These are phyloP conservation scores for Lutjanus erythropterus DNA, from an alignment of 2,113 vertebrate species.

Conservation along the genomic window DNA sequence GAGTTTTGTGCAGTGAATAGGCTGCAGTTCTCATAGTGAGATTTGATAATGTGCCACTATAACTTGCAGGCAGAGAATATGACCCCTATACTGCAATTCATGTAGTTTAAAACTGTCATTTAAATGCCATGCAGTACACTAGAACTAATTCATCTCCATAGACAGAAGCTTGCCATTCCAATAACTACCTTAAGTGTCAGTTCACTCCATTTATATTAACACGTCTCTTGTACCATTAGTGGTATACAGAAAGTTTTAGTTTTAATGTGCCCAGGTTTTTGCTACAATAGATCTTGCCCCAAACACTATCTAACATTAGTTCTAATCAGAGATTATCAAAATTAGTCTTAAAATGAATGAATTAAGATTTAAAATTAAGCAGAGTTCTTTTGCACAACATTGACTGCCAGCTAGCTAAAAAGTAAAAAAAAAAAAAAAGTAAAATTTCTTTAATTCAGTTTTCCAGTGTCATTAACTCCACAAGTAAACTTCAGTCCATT, in stretches of 20 bases:
- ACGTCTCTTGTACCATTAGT: neutral
- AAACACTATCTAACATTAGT: neutral
- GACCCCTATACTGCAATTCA: slow-evolving; percentile 29
- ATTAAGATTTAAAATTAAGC: no score
- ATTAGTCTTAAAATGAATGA: no score
- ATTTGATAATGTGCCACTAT: slow-evolving; percentile 49
- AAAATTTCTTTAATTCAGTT: neutral
- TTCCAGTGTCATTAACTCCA: neutral
- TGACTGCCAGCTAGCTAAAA: no score
- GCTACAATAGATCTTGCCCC: neutral
- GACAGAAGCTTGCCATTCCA: slow-evolving; percentile 18
- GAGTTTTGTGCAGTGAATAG: slow-evolving; percentile 47
- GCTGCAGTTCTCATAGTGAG: slow-evolving; percentile 50
- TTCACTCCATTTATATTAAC: neutral
- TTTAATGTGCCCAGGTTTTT: neutral
- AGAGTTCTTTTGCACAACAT: no score
- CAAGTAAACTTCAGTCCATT: neutral
- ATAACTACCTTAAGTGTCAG: neutral
- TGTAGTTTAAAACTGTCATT: slow-evolving; percentile 23
- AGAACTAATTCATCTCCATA: slow-evolving; percentile 26
- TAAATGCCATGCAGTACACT: slow-evolving; percentile 37
- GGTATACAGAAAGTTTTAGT: neutral
- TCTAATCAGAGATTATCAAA: no score
- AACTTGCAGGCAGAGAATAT: slow-evolving; percentile 20
- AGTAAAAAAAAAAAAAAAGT: no score